These are phyloP conservation scores for Carettochelys insculpta DNA, from an alignment of 2,113 vertebrate species.

Conservation along the genomic window DNA sequence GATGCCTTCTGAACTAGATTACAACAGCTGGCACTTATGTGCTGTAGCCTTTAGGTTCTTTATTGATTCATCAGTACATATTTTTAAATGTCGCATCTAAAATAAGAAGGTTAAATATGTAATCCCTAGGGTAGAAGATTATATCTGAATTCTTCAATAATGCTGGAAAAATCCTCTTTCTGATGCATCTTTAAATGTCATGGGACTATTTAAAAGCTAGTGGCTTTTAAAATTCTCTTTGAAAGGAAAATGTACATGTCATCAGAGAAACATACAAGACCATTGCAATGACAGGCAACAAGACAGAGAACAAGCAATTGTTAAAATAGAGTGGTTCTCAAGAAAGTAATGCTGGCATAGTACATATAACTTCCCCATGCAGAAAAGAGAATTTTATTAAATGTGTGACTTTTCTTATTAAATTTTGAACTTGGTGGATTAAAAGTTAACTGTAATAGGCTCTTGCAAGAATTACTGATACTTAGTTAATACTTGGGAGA, in stretches of 20 bases:
- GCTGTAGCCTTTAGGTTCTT: background rate
- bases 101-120: background rate
- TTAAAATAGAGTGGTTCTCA: background rate
- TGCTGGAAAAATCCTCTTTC: background rate
- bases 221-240: background rate
- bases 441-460: background rate
- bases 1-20: background rate
- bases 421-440: background rate
- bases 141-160: background rate
- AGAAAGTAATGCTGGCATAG: background rate
- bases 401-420: background rate
- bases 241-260: background rate
- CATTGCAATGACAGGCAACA: background rate
- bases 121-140: background rate
- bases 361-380: background rate
- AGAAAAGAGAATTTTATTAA: background rate
- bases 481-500: background rate
- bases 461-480: background rate
- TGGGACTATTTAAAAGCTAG: background rate
- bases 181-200: background rate
- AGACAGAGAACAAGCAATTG: background rate
- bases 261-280: background rate
- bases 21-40: background rate
- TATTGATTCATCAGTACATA: background rate
- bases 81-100: background rate